Base-by-base conservation (phyloP, 2,113 vertebrate species). In the Aptenodytes patagonicus region DNA sequence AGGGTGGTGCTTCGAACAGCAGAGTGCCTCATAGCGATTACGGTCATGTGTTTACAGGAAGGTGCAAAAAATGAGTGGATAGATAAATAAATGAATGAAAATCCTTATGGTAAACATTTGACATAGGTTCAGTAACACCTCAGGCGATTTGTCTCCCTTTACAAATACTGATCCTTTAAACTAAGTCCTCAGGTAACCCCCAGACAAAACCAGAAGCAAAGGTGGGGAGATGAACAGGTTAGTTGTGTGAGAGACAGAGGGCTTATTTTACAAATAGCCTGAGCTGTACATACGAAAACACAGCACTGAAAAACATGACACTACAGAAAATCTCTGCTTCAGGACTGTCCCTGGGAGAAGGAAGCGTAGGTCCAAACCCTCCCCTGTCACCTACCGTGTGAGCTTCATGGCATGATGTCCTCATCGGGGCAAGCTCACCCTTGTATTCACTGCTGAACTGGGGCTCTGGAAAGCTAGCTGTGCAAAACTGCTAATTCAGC, bases 381-480 rank as follows among this genome's bases (percentile, higher is more conserved):
- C 10, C 21, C 51, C 64, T 40, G n/a, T 16, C 70, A 34, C 55
- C 46, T 31, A 9, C 17, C 0, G 0, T 9, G 18, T 29, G 65
- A 87, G 54, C 32, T 47, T 34, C 38, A 4, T 0, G 0, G 51
- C 51, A 61, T 1, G 0, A 42, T 7, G 29, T 13, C n/a, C 28
- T 28, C 25, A 10, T 2, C 2, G 1, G 46, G 26, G 17, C 42
- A 31, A 24, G 10, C 20, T 44, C 73, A 26, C 18, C 10, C 21
- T 36, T 24, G 46, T 5, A 6, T 6, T 34, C 18, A 10, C 55
- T 0, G 2, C 40, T 55, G 68, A 47, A 6, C 5, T 2, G 4
- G 36, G 44, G 52, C 7, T 12, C 55, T 2, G 10, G 42, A 77
- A 28, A 46, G 38, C 18, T 19, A 20, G 18, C 42, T 3, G 34